Conservation (phyloP, 2,888 invertebrate species). For the Creontiades dilutus region DNA sequence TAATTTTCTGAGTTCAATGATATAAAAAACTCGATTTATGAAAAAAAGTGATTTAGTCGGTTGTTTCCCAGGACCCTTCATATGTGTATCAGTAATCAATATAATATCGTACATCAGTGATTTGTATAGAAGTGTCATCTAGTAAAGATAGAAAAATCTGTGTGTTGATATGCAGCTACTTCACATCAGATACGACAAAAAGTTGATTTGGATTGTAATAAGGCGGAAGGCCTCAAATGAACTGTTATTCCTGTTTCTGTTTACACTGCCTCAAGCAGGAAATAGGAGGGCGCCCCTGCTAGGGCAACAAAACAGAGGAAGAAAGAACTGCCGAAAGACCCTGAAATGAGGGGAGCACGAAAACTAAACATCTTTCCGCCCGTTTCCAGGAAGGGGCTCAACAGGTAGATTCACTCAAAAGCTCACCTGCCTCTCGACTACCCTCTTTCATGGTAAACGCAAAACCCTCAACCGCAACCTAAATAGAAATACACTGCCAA, state of each 20-base stretch:
- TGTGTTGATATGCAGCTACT: no score
- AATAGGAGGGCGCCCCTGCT: conserved; percentile 6
- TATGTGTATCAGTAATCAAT: no score
- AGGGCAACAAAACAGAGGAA: neutral
- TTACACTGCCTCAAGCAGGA: neutral
- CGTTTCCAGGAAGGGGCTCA: conserved; percentile 3
- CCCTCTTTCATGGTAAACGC: neutral
- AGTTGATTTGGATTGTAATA: neutral
- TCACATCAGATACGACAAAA: no score
- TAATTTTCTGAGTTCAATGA: no score
- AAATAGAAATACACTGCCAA: neutral
- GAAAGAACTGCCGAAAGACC: neutral
- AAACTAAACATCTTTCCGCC: neutral
- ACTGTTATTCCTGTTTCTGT: conserved; percentile 5
- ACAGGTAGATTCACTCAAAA: conserved; percentile 16
- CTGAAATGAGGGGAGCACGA: neutral
- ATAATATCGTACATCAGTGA: no score
- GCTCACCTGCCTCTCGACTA: neutral
- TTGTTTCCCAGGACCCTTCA: no score
- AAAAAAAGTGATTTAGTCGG: no score
- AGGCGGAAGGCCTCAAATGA: neutral
- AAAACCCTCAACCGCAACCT: neutral
- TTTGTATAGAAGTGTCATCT: no score
- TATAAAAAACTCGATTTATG: no score
- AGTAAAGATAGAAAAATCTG: no score